Conservation (phyloP, 23 tunicate genomes). For the Oikopleura vanhoeffeni region DNA sequence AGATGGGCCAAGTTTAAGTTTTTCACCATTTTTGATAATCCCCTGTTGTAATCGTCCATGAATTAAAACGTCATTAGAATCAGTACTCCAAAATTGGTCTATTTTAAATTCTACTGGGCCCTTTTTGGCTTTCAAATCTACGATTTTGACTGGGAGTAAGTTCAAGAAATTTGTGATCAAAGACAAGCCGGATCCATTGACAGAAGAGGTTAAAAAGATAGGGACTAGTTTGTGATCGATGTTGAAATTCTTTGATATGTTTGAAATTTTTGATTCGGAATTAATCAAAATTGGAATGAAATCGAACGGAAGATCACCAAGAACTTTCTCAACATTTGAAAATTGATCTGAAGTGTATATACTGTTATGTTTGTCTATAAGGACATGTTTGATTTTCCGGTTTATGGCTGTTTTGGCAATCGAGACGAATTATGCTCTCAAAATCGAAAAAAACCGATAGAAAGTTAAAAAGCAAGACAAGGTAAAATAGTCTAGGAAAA, state of each 20-base stretch:
- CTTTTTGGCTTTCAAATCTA: background rate
- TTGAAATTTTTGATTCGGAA: background rate
- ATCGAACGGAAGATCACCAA: background rate
- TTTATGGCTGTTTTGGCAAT: no score
- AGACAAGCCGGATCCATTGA: background rate
- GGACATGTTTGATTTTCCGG: no score
- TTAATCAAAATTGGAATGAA: background rate
- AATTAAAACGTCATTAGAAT: background rate
- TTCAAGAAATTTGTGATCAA: background rate
- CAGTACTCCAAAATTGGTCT: background rate
- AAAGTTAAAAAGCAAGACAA: no score
- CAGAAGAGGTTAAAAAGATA: background rate
- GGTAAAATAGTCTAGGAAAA: no score
- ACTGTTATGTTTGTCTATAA: no score
- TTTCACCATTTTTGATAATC: background rate
- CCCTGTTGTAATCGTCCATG: background rate
- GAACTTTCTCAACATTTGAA: background rate
- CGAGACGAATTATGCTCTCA: no score
- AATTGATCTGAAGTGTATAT: slow-evolving; percentile 9
- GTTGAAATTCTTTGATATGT: background rate
- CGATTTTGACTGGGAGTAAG: background rate
- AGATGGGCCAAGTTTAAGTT: background rate
- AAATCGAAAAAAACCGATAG: no score
- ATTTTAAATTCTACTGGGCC: background rate
- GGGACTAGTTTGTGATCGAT: background rate